Base-by-base conservation (phyloP, 2,888 invertebrate species). In the Coecobrya sp. region DNA sequence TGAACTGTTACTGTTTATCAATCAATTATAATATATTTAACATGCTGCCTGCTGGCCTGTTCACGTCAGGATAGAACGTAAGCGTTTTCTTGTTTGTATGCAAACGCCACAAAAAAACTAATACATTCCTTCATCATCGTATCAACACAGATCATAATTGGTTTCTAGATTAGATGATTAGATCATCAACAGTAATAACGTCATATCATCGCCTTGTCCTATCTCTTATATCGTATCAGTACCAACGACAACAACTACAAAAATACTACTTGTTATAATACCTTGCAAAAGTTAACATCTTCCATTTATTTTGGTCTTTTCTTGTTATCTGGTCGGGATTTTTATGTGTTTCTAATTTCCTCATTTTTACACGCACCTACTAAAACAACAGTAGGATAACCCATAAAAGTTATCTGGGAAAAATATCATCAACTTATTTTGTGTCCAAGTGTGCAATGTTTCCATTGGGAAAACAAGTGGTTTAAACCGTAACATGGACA, bases 171-270 rank as follows among this genome's bases (percentile, higher is more conserved):
- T 82, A 82, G 59, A 36, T 59, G 82, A 82, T 82, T 82, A 82
- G 82, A 82, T 82, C 82, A 82, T 82, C 82, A 82, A 62, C 82
- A 82, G 16, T 22, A 82, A 82, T 82, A 59, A 36, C 81, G 81
- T 81, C 81, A 59, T 27, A 62, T 62, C 62, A 25, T 16, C 70
- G 19, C 16, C 73, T 45, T 22, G 5, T 19, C 36, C 36, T 45
- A 5, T 45, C 19, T 1, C 65, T 4, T 13, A 13, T 3, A 65
- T 65, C 62, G 22, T 42, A 42, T 73, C 73, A 70, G 19, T 11
- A 8, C 11, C 30, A 30, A 55, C 4, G 36, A n/a, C 59, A 59
- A 59, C 59, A 59, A 59, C 16, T 59, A 19, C 27, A 30, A 68
- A 16, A 68, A 13, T n/a, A n/a, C n/a, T n/a, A n/a, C n/a, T n/a